These are phyloP conservation scores for Micrasema longulum DNA, from an alignment of 1,140 invertebrate species.

Conservation along the genomic window DNA sequence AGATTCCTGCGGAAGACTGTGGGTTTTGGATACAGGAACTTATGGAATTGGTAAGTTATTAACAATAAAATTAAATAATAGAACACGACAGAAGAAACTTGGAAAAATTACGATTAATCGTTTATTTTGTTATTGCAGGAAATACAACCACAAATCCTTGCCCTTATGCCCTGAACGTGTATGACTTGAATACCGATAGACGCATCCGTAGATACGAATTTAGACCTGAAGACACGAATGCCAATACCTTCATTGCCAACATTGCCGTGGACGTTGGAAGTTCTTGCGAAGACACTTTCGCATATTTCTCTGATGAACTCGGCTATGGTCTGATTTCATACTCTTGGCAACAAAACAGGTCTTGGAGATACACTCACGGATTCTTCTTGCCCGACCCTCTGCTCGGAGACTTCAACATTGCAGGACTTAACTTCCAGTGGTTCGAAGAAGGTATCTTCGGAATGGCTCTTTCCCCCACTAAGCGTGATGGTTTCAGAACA, in stretches of 20 bases:
- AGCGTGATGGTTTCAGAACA: conserved; percentile 75
- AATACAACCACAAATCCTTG: conserved; percentile 68
- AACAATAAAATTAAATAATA: too few relatives aligned
- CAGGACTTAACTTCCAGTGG: conserved; percentile 74
- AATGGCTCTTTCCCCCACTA: conserved; percentile 72
- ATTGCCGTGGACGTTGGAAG: conserved; percentile 79
- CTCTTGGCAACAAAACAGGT: conserved; percentile 74
- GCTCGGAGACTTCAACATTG: conserved; percentile 77
- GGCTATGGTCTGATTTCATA: conserved; percentile 77
- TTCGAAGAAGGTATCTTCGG: conserved; percentile 84
- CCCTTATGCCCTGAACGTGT: conserved; percentile 71
- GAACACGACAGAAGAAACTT: too few relatives aligned
- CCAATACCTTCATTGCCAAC: conserved; percentile 80
- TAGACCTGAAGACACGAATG: conserved; percentile 72
- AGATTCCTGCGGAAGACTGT: conserved; percentile 81
- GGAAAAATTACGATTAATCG: too few relatives aligned
- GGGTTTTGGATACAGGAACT: conserved; percentile 82
- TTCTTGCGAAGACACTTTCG: conserved; percentile 75
- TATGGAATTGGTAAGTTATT: too few relatives aligned
- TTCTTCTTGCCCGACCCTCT: conserved; percentile 78
- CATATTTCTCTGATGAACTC: conserved; percentile 75
- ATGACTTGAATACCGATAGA: conserved; percentile 79
- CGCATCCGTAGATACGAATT: conserved; percentile 73
- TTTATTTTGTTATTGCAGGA: too few relatives aligned
- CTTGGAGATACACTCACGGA: conserved; percentile 78